Evolutionary conservation across 2,113 vertebrate genomes (phyloP), one percentile per base, ranked within the genome.

Genomic region (Silurus asotus): DNA sequence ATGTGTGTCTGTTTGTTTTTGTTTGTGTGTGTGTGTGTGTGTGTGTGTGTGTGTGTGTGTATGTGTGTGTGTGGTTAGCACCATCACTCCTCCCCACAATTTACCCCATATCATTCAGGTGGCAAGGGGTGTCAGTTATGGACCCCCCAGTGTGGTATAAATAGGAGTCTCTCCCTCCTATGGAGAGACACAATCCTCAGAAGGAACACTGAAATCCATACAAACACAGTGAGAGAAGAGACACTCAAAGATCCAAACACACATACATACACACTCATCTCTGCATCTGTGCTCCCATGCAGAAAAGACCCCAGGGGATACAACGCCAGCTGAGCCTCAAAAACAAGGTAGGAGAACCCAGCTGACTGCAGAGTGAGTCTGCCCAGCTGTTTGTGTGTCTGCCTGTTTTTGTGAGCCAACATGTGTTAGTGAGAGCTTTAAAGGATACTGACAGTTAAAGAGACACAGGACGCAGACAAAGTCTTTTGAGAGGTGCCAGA

Each of bases 271-370:
- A 79, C 81, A 28, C 79, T 59, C 59, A 62, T 82, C 92, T 89
- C 91, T 91, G 91, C 85, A 93, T 91, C 85, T 93, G 94, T 92
- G 93, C 93, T 89, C 90, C 91, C 93, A 94, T 92, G 93, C 93
- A 25, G 88, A 93, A 90, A 94, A 87, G 67, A 86, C 91, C 94
- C 92, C 93, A 84, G 88, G 95, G 94, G 94, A 93, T 75, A 76
- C 82, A 90, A 90, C 8, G 84, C 93, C 94, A 96, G 94, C 94
- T 94, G 94, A 94, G 91, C 91, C 90, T 89, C 87, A 94, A 94
- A 94, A 95, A 95, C 94, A 96, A 95, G 95, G 95, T 96, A 94
- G 92, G 95, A 90, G 90, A 84, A 87, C 92, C 92, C 94, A 94
- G 93, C 93, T 94, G 93, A 95, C 91, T 91, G 80, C 90, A 92